Evolutionary conservation across 2,888 invertebrate genomes (phyloP), one percentile per base, ranked within the genome.

Genomic region (Ochropacha duplaris): DNA sequence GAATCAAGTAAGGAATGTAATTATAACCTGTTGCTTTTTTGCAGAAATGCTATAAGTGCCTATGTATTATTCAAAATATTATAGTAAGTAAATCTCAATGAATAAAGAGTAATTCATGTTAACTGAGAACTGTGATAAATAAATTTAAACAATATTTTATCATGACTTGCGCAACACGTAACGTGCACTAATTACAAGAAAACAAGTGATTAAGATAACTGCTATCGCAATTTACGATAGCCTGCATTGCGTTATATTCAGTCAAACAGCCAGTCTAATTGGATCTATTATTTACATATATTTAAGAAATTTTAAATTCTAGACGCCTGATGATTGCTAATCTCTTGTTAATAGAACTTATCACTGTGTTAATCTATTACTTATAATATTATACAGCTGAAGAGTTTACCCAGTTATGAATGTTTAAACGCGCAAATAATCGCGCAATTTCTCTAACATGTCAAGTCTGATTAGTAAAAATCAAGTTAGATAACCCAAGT

Each of bases 131-230:
- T 50, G 12, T 24, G 50, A 50, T 50, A 50, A 24, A 28, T 26
- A 50, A 19, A 22, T 14, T 34, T 9, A 44, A 44, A 44, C 56
- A 58, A 57, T 60, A 31, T 28, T 4, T 24, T 4, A 12, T 12
- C 12, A 66, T 57, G 60, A 64, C 59, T 72, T 68, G 71, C 72
- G 70, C 63, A 74, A 76, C 52, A 31, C 71, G 63, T 60, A 57
- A 63, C 62, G 61, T 66, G 65, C 60, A 73, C 72, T 80, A 79
- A 85, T 81, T 83, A 84, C 80, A 76, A 68, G 71, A 83, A 79
- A 82, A 83, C 86, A 81, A 79, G 78, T 78, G 81, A 84, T 86
- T 83, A 73, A 80, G 83, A 83, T 87, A 86, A 63, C 61, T 51
- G 65, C 69, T 87, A 87, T 87, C 85, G 61, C 55, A 34, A 59